Percentiles rank a stretch among this genome's conserved stretches.
Conservation (phyloP, 2,797 vertebrate species). For the Sebastes itinus region DNA sequence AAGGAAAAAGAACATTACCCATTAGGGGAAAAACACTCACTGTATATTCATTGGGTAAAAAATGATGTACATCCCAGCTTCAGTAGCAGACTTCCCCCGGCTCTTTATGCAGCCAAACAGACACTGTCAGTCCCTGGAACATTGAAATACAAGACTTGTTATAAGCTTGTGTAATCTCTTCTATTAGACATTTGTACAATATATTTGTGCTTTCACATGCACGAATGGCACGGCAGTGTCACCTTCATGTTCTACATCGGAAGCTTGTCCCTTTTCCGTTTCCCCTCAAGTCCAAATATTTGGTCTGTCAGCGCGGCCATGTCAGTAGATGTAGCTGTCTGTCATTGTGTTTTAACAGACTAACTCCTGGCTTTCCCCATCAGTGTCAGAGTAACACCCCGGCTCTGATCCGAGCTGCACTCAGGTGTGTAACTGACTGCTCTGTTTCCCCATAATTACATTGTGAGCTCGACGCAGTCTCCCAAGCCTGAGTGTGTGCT, state of each 20-base stretch:
- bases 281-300: constrained; percentile 67
- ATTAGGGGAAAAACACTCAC: not conserved
- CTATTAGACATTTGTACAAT: constrained; percentile 4
- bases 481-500: constrained; percentile 45
- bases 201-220: constrained; percentile 21
- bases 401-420: constrained; percentile 72
- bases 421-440: constrained; percentile 81
- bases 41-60: not conserved
- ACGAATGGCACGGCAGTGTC: constrained; percentile 19
- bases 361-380: constrained; percentile 73
- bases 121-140: not conserved
- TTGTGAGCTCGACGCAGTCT: constrained; percentile 71
- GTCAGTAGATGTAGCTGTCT: constrained; percentile 74
- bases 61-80: not conserved
- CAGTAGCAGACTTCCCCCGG: not conserved
- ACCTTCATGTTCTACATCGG: constrained; percentile 13
- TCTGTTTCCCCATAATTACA: constrained; percentile 80
- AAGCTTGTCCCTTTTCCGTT: constrained; percentile 38
- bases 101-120: not conserved
- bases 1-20: not conserved
- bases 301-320: constrained; percentile 58
- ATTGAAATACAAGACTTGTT: not conserved
- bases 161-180: constrained; percentile 1
- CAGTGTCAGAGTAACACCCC: constrained; percentile 71
- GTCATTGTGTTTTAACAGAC: constrained; percentile 75